These are phyloP conservation scores for Eupleurogrammus muticus DNA, from an alignment of 2,797 vertebrate genomes.

Conservation along the genomic window DNA sequence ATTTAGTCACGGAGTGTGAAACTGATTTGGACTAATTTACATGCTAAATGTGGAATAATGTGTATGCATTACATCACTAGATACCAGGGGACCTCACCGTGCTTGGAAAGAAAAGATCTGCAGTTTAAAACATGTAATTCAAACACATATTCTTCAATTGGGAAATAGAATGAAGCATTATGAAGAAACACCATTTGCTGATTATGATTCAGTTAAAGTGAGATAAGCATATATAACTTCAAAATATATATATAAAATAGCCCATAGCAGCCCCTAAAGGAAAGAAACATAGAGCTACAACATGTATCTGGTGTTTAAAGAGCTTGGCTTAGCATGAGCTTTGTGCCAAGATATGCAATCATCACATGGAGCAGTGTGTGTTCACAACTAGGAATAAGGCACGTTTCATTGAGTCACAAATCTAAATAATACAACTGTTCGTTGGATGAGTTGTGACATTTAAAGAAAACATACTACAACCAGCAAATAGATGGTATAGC, in stretches of 20 bases:
- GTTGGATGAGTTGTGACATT: not conserved
- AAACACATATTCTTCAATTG: constrained; percentile 2
- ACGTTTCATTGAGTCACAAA: not conserved
- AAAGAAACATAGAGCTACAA: not conserved
- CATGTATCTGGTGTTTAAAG: not conserved
- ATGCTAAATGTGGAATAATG: constrained; percentile 70
- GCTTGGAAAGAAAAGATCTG: constrained; percentile 16
- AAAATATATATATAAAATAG: not conserved
- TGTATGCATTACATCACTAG: constrained; percentile 51
- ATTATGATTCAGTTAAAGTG: not conserved
- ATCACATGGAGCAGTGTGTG: not conserved
- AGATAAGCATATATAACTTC: not conserved
- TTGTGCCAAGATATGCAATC: not conserved
- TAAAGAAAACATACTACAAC: not conserved
- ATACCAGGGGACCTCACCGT: constrained; percentile 31
- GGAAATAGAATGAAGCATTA: not conserved
- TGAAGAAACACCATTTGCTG: not conserved
- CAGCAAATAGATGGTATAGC: not conserved
- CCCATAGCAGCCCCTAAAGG: not conserved
- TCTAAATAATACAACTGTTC: not conserved
- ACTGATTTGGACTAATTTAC: constrained; percentile 79
- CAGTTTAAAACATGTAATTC: constrained; percentile 22
- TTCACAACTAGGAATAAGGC: not conserved
- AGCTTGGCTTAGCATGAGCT: not conserved
- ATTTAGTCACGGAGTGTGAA: constrained; percentile 70